Evolutionary conservation across 1,140 invertebrate genomes (phyloP).

Genomic region (Pseudomyrmex pallidus): DNA sequence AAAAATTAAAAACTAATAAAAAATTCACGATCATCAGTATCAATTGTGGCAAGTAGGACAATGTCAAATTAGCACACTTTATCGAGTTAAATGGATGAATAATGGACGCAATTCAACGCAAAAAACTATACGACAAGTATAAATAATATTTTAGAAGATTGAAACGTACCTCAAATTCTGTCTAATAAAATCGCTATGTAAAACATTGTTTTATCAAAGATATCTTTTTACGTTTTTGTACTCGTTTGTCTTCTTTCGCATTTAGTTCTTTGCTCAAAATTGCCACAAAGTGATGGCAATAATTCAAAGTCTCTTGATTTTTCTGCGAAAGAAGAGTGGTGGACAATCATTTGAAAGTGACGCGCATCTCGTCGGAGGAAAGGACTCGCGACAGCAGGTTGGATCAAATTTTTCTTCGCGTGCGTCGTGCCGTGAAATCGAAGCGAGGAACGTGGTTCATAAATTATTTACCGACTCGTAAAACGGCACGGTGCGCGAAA

Average conservation of each 20-base stretch:
- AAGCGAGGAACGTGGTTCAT: slow-evolving; percentile 67
- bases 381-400: slow-evolving; percentile 54
- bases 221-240: no score
- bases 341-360: slow-evolving; percentile 4
- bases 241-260: neutral
- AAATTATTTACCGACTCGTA: slow-evolving; percentile 77
- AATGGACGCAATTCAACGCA: no score
- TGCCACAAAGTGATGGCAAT: neutral
- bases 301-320: slow-evolving; percentile 45
- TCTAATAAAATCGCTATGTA: no score
- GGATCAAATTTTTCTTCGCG: slow-evolving; percentile 69
- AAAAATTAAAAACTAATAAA: neutral
- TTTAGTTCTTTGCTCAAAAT: neutral
- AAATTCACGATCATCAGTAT: neutral
- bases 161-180: no score
- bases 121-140: neutral
- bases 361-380: slow-evolving; percentile 50
- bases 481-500: slow-evolving; percentile 48
- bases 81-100: no score
- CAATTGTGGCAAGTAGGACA: no score
- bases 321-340: neutral
- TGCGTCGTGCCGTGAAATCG: slow-evolving; percentile 75
- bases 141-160: no score
- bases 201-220: no score
- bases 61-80: no score